A percentile compares a stretch with the other conserved stretches of the same genome.
Evolutionary conservation across 2,888 invertebrate genomes (phyloP).

Genomic region (Drosophila tripunctata): DNA sequence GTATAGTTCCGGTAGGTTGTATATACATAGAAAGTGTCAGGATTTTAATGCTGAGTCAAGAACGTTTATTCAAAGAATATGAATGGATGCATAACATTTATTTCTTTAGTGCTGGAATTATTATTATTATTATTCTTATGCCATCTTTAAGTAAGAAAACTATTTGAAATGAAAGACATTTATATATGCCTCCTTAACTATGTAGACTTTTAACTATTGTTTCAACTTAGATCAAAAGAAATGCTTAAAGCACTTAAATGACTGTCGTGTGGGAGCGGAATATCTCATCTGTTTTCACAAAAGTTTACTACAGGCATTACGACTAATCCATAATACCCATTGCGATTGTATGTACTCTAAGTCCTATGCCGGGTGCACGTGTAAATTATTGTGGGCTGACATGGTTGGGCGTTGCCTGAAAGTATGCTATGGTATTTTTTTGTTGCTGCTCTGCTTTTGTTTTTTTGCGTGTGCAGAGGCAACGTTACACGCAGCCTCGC

Average conservation of each 20-base stretch:
- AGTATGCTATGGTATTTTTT: constrained; percentile 36
- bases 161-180: too few species aligned
- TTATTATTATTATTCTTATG: too few species aligned
- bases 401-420: constrained; percentile 47
- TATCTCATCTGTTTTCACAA: neutral
- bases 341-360: constrained; percentile 9
- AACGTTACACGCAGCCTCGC: constrained; percentile 58
- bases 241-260: neutral
- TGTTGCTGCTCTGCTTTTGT: constrained; percentile 8
- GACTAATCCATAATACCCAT: constrained; percentile 16
- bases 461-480: constrained; percentile 5
- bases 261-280: neutral
- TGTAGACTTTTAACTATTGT: neutral
- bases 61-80: too few species aligned
- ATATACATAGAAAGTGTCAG: too few species aligned
- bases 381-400: constrained; percentile 62
- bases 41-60: too few species aligned
- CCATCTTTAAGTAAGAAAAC: too few species aligned
- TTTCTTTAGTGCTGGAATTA: too few species aligned
- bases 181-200: too few species aligned
- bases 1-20: too few species aligned
- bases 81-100: too few species aligned
- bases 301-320: constrained; percentile 5
- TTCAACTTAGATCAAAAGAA: too few species aligned
- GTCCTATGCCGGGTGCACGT: constrained; percentile 43